phyloP scores from a whole-genome alignment of 2,888 invertebrate species.

The Perizoma affinitatum region DNA sequence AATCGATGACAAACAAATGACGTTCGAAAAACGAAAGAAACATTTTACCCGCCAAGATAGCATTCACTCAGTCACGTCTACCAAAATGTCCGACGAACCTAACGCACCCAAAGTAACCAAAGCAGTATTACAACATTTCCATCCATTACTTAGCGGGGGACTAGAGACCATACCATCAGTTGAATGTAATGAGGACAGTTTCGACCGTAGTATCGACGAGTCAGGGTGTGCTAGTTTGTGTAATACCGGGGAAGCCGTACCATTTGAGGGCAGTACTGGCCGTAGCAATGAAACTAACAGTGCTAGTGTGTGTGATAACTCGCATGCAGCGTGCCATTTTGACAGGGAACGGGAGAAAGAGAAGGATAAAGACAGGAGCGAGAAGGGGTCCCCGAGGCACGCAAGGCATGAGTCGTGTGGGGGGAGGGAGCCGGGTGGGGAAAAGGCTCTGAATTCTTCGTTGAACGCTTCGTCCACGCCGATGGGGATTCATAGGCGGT shows the following conservation, averaged over 20 bases:
- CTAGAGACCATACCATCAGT: constrained; percentile 75
- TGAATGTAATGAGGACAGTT: constrained; percentile 15
- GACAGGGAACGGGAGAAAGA: constrained; percentile 67
- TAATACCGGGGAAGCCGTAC: neutral
- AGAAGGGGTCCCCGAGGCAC: constrained; percentile 76
- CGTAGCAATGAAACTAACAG: constrained; percentile 70
- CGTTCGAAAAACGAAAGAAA: constrained; percentile 50
- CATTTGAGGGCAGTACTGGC: constrained; percentile 62
- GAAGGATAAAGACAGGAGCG: constrained; percentile 52
- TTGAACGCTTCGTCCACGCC: constrained; percentile 77
- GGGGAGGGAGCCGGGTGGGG: constrained; percentile 60
- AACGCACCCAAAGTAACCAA: constrained; percentile 55
- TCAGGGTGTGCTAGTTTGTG: no score
- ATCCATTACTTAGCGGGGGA: constrained; percentile 65
- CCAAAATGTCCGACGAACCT: constrained; percentile 69
- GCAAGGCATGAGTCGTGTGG: constrained; percentile 84
- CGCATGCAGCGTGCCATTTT: constrained; percentile 82
- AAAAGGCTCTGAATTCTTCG: constrained; percentile 62
- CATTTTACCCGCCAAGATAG: constrained; percentile 66
- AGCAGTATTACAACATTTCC: constrained; percentile 66
- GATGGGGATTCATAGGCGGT: constrained; percentile 88
- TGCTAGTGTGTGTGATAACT: constrained; percentile 82
- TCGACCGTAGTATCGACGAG: constrained; percentile 9
- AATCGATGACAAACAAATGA: constrained; percentile 18
- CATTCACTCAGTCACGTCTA: constrained; percentile 60